Conservation (phyloP, 2,797 vertebrate genomes). For the Syngnathus acus region DNA sequence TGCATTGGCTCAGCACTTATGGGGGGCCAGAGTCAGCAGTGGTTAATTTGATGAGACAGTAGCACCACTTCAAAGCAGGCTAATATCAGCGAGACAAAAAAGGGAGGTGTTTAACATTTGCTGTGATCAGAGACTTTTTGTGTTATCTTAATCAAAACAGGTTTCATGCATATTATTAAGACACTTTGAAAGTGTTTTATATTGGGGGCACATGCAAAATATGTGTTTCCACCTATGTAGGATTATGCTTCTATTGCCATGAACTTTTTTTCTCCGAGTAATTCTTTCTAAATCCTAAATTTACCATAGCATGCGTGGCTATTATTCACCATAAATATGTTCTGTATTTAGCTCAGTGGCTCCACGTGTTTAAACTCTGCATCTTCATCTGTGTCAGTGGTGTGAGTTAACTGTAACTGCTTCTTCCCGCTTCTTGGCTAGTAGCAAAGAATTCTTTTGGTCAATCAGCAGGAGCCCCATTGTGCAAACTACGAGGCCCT, state of each 20-base stretch:
- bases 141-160: not conserved
- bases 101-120: not conserved
- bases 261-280: constrained; percentile 30
- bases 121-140: not conserved
- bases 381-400: constrained; percentile 47
- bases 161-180: not conserved
- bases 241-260: not conserved
- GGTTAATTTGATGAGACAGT: not conserved
- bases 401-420: constrained; percentile 32
- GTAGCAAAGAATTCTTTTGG: constrained; percentile 18
- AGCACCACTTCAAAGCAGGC: not conserved
- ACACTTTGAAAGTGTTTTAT: not conserved
- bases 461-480: constrained; percentile 33
- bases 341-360: constrained; percentile 44
- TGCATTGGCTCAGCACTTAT: not conserved
- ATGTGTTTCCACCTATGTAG: not conserved
- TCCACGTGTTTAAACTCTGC: constrained; percentile 41
- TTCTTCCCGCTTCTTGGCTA: constrained; percentile 47
- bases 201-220: not conserved
- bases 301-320: constrained; percentile 36
- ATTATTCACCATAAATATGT: constrained; percentile 30
- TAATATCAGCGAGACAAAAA: not conserved
- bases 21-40: not conserved
- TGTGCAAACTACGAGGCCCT: constrained; percentile 67
- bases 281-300: constrained; percentile 9